These are phyloP conservation scores for Actias luna DNA, from an alignment of 2,888 invertebrate genomes.

Conservation along the genomic window DNA sequence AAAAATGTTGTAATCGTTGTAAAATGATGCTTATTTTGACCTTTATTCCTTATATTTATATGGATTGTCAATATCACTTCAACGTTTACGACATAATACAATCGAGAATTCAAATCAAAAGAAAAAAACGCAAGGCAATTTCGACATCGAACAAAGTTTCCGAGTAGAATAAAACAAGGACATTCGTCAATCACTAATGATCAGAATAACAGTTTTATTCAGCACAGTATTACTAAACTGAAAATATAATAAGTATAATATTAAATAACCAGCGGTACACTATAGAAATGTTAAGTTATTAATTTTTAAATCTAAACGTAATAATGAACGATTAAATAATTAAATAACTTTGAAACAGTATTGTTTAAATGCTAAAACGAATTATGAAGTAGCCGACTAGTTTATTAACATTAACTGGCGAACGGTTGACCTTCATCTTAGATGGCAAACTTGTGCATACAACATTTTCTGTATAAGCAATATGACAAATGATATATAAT, in stretches of 20 bases:
- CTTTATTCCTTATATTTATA: slow-evolving; percentile 13
- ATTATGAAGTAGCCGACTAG: not conserved
- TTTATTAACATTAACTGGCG: slow-evolving; percentile 4
- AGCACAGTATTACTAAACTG: not conserved
- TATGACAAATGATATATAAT: slow-evolving; percentile 1
- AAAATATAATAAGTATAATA: not conserved
- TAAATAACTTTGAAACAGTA: not conserved
- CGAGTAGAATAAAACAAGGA: not conserved
- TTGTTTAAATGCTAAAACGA: not conserved
- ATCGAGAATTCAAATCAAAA: slow-evolving; percentile 1
- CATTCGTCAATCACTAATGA: not conserved
- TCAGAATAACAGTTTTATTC: not conserved
- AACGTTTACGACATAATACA: not conserved
- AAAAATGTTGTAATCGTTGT: slow-evolving; percentile 3
- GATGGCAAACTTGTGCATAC: slow-evolving; percentile 11
- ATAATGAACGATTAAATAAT: not conserved
- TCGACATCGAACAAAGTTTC: not conserved
- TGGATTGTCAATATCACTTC: not conserved
- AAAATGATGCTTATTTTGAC: slow-evolving; percentile 8
- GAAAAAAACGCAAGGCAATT: not conserved
- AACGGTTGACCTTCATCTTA: slow-evolving; percentile 5
- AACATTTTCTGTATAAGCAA: slow-evolving; percentile 8
- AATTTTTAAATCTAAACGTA: not conserved
- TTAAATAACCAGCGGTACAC: not conserved
- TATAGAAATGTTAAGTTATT: too few relatives aligned